phyloP scores from a whole-genome alignment of 2,113 vertebrate species.

The Hippocampus barbouri region DNA sequence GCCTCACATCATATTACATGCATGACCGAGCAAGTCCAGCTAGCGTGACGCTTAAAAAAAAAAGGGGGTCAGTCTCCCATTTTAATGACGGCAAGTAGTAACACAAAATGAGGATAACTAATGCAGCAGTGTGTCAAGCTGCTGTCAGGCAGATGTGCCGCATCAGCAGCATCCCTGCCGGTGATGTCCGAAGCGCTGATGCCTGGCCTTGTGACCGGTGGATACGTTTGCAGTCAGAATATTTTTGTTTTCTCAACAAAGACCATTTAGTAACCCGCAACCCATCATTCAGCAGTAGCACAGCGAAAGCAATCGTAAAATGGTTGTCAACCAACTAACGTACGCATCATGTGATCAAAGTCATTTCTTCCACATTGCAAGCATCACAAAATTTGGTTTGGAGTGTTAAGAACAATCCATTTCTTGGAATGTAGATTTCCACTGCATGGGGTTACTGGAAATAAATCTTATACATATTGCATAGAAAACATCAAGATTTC shows the following conservation, averaged over 20 bases:
- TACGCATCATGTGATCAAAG: background rate
- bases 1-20: conserved; percentile 34
- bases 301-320: too few species aligned
- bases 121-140: conserved; percentile 17
- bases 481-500: background rate
- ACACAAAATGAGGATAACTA: too few species aligned
- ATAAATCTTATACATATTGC: background rate
- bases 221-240: background rate
- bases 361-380: too few species aligned
- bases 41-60: background rate
- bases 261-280: too few species aligned
- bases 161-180: conserved; percentile 45
- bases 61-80: background rate
- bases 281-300: too few species aligned
- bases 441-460: background rate
- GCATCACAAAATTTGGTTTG: background rate
- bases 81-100: background rate
- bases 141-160: conserved; percentile 7
- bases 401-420: background rate
- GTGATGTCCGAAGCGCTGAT: background rate
- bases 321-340: too few species aligned
- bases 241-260: background rate
- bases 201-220: conserved; percentile 14
- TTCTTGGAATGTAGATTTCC: background rate
- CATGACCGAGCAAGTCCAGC: conserved; percentile 29